Conservation (phyloP, 2,888 invertebrate genomes). For the Crematogaster levior region DNA sequence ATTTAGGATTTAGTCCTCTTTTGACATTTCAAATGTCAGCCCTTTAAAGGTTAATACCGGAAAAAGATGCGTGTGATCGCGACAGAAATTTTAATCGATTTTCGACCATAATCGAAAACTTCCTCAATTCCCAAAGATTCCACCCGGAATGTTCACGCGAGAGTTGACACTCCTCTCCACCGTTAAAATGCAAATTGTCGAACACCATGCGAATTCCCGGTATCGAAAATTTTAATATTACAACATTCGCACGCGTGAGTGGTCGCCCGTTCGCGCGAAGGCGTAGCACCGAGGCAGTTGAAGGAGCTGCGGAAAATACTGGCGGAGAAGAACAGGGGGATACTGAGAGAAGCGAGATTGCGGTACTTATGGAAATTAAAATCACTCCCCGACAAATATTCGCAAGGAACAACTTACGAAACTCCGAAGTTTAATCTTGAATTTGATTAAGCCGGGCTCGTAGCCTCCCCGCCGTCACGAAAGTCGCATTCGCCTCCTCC, state of each 20-base stretch:
- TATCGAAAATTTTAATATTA: slow-evolving; percentile 81
- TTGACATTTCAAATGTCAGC: too few species aligned
- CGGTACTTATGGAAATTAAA: slow-evolving; percentile 84
- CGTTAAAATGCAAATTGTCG: slow-evolving; percentile 81
- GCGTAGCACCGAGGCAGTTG: background rate
- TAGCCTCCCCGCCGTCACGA: slow-evolving; percentile 29
- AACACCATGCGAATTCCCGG: slow-evolving; percentile 72
- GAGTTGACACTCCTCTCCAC: background rate
- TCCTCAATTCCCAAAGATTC: slow-evolving; percentile 30
- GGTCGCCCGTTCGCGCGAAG: slow-evolving; percentile 15
- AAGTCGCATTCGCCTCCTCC: slow-evolving; percentile 40
- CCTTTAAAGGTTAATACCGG: slow-evolving; percentile 2
- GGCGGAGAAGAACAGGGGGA: slow-evolving; percentile 4
- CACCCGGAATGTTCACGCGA: slow-evolving; percentile 13
- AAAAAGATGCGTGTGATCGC: background rate
- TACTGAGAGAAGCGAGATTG: slow-evolving; percentile 68
- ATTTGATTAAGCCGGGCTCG: slow-evolving; percentile 76
- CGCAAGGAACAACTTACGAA: slow-evolving; percentile 76
- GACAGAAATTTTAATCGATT: slow-evolving; percentile 50
- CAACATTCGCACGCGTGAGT: slow-evolving; percentile 71
- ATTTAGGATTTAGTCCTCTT: too few species aligned
- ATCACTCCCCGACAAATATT: slow-evolving; percentile 79
- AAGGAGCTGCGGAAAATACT: slow-evolving; percentile 6
- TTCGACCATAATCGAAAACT: slow-evolving; percentile 28
- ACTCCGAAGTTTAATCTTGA: slow-evolving; percentile 80